phyloP scores from a whole-genome alignment of 2,797 vertebrate species.

The Liparis tanakae region DNA sequence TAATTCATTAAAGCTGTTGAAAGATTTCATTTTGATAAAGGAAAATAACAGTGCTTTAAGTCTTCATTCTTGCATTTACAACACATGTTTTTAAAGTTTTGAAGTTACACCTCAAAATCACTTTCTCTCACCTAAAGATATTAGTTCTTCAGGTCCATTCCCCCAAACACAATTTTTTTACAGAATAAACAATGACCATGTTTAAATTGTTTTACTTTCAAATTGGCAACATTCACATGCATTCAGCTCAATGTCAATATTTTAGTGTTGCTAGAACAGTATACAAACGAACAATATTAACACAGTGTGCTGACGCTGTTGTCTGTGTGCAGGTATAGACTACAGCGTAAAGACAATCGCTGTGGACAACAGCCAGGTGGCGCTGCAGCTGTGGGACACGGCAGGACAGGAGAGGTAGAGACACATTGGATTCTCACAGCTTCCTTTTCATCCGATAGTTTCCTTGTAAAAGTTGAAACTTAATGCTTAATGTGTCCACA shows the following conservation, averaged over 20 bases:
- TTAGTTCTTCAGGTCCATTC: neutral
- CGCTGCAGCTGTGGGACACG: constrained; percentile 95
- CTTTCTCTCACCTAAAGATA: neutral
- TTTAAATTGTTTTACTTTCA: neutral
- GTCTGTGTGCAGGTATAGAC: constrained; percentile 87
- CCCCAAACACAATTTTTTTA: neutral
- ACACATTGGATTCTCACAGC: neutral
- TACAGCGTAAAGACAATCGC: constrained; percentile 91
- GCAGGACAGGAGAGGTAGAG: constrained; percentile 92
- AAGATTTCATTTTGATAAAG: neutral
- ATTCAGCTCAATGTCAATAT: neutral
- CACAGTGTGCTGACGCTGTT: neutral
- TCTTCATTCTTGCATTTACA: neutral
- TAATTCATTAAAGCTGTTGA: neutral
- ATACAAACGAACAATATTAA: neutral
- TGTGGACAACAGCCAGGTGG: constrained; percentile 88
- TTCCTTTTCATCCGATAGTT: neutral
- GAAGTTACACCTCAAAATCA: neutral
- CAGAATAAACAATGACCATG: neutral
- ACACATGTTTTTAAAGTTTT: neutral
- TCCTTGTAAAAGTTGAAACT: neutral
- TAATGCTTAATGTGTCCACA: neutral
- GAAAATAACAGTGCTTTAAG: neutral
- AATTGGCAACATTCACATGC: neutral
- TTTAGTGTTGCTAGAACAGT: neutral